Evolutionary conservation across 2,888 invertebrate genomes (phyloP).

Genomic region (Caenorhabditis plicata): DNA sequence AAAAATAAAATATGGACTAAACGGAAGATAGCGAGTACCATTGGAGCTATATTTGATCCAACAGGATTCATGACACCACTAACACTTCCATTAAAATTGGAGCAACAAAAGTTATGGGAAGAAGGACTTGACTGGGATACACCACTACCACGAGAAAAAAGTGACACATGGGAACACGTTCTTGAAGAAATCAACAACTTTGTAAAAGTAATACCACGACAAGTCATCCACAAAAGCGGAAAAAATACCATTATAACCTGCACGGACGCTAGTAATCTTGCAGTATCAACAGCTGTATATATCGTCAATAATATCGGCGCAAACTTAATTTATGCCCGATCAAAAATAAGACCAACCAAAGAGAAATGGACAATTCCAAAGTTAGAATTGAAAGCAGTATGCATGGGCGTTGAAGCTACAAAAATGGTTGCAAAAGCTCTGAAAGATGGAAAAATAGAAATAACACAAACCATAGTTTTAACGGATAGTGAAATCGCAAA

Average conservation of each 20-base stretch:
- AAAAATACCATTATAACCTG: background rate
- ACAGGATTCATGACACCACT: no score
- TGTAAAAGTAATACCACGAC: background rate
- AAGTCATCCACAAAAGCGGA: background rate
- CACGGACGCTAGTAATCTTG: slow-evolving; percentile 7
- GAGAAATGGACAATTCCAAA: slow-evolving; percentile 10
- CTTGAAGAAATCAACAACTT: background rate
- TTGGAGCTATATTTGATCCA: no score
- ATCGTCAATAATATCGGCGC: background rate
- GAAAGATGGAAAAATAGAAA: background rate
- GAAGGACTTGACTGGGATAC: no score
- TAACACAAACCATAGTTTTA: background rate
- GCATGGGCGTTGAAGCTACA: slow-evolving; percentile 6
- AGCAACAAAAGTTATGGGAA: no score
- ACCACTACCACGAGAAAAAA: no score
- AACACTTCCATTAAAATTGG: no score
- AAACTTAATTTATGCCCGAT: background rate
- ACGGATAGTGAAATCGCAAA: background rate
- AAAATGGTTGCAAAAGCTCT: slow-evolving; percentile 2
- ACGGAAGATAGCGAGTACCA: no score
- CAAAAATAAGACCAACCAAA: slow-evolving; percentile 3
- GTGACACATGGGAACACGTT: no score
- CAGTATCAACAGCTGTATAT: background rate
- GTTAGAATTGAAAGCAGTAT: slow-evolving; percentile 14
- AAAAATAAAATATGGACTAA: no score